Evolutionary conservation across 2,797 vertebrate genomes (phyloP).

Genomic region (Myotis daubentonii): DNA sequence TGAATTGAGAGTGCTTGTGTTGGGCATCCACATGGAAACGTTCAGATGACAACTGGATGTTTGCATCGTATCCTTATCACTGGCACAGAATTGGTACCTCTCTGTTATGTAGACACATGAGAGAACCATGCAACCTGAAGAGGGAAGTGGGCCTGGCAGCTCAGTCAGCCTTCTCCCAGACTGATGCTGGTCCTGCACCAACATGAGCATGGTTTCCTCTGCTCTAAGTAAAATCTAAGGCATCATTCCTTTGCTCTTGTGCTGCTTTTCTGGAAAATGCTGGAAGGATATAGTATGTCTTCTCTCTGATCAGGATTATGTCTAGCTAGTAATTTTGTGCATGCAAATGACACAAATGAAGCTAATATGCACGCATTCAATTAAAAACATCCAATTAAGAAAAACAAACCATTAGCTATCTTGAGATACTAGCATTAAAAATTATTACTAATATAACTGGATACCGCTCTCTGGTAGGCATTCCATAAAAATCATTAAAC

Average conservation of each 20-base stretch:
- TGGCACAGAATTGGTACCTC: not conserved
- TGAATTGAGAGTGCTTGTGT: not conserved
- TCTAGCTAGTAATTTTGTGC: not conserved
- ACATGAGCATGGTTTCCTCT: not conserved
- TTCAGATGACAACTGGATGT: not conserved
- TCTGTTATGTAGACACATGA: not conserved
- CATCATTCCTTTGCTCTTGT: not conserved
- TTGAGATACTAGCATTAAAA: not conserved
- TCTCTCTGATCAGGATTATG: not conserved
- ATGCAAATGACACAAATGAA: not conserved
- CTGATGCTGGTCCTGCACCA: not conserved
- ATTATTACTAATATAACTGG: not conserved
- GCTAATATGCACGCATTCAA: not conserved
- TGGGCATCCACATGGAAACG: not conserved
- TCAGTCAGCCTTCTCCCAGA: not conserved
- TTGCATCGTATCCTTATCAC: not conserved
- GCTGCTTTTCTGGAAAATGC: not conserved
- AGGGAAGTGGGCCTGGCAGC: not conserved
- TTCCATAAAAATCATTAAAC: conserved; percentile 38
- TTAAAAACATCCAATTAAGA: conserved; percentile 13
- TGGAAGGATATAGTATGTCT: not conserved
- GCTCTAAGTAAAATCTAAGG: not conserved
- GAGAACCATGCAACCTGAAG: not conserved
- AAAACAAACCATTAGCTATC: not conserved
- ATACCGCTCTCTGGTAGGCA: not conserved